Percentiles rank a stretch among this genome's conserved stretches.
phyloP scores from a whole-genome alignment of 2,113 vertebrate species.

The Elephantulus edwardii region DNA sequence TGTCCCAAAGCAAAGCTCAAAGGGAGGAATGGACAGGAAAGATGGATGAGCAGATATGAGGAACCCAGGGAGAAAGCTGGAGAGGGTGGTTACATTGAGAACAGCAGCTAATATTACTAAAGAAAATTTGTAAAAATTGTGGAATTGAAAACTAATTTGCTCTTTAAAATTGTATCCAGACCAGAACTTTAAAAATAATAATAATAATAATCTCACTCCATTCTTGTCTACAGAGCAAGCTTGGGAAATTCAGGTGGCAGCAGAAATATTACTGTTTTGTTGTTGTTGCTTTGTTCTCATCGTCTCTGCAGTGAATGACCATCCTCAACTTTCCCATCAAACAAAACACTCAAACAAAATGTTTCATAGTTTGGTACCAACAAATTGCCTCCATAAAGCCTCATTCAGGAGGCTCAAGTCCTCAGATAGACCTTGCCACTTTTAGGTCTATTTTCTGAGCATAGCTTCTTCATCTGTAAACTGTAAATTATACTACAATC shows the following conservation, averaged over 20 bases:
- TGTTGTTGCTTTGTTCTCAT: background rate
- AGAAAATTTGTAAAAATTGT: no score
- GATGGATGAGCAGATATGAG: no score
- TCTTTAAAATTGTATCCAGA: no score
- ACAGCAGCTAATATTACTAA: no score
- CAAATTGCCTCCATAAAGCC: background rate
- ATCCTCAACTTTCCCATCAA: background rate
- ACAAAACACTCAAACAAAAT: no score
- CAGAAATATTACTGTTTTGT: background rate
- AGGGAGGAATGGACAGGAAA: no score
- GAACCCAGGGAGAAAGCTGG: no score
- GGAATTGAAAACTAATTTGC: no score
- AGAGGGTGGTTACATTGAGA: no score
- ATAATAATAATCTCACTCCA: no score
- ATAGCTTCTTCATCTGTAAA: background rate
- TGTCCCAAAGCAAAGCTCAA: no score
- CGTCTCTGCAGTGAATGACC: fast-evolving
- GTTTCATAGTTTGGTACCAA: background rate
- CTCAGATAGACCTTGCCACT: background rate
- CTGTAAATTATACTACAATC: background rate
- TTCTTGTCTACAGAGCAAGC: background rate
- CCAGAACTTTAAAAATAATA: no score
- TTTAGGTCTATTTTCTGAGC: background rate
- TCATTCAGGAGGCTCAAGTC: background rate
- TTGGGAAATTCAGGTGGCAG: background rate